Conservation (phyloP, 2,113 vertebrate species). For the Solea solea region DNA sequence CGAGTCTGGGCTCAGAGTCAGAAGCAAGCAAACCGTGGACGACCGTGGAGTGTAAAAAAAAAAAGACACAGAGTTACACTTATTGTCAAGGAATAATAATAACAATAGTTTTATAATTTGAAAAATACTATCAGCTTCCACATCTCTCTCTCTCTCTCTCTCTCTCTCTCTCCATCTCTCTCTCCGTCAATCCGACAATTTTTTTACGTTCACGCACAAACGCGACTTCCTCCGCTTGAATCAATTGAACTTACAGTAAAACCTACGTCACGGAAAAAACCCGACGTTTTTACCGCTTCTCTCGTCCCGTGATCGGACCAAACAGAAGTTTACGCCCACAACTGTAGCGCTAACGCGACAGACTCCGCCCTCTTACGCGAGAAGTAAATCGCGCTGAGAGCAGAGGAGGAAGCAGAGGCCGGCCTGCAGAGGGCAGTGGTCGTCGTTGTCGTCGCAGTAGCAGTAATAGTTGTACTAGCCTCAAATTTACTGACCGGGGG, state of each 20-base stretch:
- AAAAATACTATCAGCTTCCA: conserved; percentile 73
- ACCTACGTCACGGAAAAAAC: conserved; percentile 18
- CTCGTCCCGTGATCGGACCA: conserved; percentile 82
- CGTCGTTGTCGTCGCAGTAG: conserved; percentile 51
- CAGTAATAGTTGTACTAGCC: conserved; percentile 38
- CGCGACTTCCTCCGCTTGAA: conserved; percentile 54
- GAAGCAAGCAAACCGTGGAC: conserved; percentile 55
- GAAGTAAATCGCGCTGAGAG: conserved; percentile 8
- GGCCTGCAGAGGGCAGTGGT: conserved; percentile 59
- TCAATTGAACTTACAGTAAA: conserved; percentile 76
- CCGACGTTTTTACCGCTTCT: not conserved
- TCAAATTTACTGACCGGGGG: conserved; percentile 47
- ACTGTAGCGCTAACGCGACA: conserved; percentile 86
- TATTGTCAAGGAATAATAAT: conserved; percentile 72
- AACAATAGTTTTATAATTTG: conserved; percentile 55
- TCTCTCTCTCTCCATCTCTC: conserved; percentile 31
- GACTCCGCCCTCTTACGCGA: conserved; percentile 72
- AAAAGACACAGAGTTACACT: conserved; percentile 73
- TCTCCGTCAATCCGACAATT: too few species aligned
- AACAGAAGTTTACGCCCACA: conserved; percentile 85
- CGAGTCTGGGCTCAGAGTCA: too few species aligned
- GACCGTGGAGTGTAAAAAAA: conserved; percentile 50
- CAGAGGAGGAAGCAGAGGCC: conserved; percentile 40
- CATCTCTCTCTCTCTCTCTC: conserved; percentile 26
- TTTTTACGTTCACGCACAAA: conserved; percentile 58